A percentile compares a stretch with the other conserved stretches of the same genome.
Conservation (phyloP, 2,888 invertebrate species). For the Malthinus seriepunctatus region DNA sequence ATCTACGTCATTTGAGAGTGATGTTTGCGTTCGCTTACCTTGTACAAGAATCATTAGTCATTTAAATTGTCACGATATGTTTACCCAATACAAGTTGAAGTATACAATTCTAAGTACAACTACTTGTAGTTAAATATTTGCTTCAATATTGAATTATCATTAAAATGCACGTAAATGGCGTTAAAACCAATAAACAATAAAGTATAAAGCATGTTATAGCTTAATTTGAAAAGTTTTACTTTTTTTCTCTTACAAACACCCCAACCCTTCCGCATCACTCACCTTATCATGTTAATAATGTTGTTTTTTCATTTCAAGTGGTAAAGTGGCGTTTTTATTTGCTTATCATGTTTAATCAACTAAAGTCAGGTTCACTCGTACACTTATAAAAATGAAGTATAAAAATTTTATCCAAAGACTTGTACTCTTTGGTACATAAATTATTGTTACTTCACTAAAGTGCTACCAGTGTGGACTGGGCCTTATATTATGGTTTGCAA, state of each 20-base stretch:
- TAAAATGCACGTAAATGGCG: conserved; percentile 3
- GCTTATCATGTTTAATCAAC: too few relatives aligned
- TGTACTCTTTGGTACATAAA: too few relatives aligned
- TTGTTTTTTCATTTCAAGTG: too few relatives aligned
- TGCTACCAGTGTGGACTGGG: too few relatives aligned
- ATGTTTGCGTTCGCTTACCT: conserved; percentile 24
- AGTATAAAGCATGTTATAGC: background rate
- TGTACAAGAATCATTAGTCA: conserved; percentile 21
- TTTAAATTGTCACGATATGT: conserved; percentile 29
- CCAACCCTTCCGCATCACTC: background rate
- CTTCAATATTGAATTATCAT: conserved; percentile 15
- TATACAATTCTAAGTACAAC: conserved; percentile 19
- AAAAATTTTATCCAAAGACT: too few relatives aligned
- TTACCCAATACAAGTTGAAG: conserved; percentile 23
- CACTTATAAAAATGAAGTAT: too few relatives aligned
- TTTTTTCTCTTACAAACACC: background rate
- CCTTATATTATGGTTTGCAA: too few relatives aligned
- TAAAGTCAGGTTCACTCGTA: too few relatives aligned
- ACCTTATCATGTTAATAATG: too few relatives aligned
- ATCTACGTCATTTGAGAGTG: conserved; percentile 14
- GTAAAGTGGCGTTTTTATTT: too few relatives aligned
- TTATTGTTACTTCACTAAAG: too few relatives aligned
- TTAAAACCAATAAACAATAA: background rate
- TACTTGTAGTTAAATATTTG: conserved; percentile 11
- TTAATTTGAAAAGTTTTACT: background rate